Percentiles rank a stretch among this genome's conserved stretches.
Conservation (phyloP, 2,797 vertebrate species). For the Scleropages formosus region DNA sequence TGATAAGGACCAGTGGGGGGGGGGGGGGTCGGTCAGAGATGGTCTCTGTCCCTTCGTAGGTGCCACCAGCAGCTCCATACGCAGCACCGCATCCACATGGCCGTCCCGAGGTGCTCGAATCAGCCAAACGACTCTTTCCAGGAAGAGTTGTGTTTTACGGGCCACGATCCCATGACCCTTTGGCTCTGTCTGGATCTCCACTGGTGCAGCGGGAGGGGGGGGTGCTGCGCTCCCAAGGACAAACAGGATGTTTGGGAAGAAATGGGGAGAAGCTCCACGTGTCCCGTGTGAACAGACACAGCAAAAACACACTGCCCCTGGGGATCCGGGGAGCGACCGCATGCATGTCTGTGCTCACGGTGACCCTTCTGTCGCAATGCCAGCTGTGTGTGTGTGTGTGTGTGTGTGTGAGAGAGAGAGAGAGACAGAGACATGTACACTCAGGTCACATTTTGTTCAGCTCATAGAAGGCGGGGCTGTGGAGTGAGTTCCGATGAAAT, state of each 20-base stretch:
- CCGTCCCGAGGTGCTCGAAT: too few relatives aligned
- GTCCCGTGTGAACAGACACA: neutral
- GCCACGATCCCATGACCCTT: conserved; percentile 22
- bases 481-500: neutral
- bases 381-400: neutral
- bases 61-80: too few relatives aligned
- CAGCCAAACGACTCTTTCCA: neutral
- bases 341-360: neutral
- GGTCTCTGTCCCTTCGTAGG: too few relatives aligned
- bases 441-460: neutral
- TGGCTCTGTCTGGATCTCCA: neutral
- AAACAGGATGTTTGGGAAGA: conserved; percentile 24
- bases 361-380: neutral
- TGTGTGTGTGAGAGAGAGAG: too few relatives aligned
- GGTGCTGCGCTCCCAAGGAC: neutral
- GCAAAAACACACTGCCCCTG: neutral
- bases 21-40: too few relatives aligned
- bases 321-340: too few relatives aligned
- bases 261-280: too few relatives aligned
- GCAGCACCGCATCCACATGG: too few relatives aligned
- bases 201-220: neutral
- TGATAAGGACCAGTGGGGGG: too few relatives aligned
- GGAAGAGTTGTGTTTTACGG: neutral
- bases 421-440: neutral
- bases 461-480: neutral